These are phyloP conservation scores for Phoebastria nigripes DNA, from an alignment of 2,797 vertebrate species.

Conservation along the genomic window DNA sequence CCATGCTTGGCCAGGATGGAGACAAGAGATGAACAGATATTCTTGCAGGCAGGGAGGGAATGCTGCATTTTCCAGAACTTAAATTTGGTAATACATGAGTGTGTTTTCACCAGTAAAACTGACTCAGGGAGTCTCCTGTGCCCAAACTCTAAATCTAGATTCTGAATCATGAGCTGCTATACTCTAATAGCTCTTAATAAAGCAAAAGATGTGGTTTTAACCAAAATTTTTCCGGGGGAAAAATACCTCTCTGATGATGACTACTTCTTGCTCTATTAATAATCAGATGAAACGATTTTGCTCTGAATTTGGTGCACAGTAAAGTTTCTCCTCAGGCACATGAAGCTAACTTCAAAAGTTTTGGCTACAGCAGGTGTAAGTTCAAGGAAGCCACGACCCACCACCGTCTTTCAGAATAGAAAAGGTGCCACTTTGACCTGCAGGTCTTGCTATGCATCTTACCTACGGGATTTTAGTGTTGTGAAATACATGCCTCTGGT, in stretches of 20 bases:
- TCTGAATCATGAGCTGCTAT: not conserved
- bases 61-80: not conserved
- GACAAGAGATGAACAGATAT: not conserved
- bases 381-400: not conserved
- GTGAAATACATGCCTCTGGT: not conserved
- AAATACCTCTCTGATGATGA: not conserved
- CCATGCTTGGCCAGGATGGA: not conserved
- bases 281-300: not conserved
- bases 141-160: not conserved
- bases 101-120: not conserved
- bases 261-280: not conserved
- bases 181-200: not conserved
- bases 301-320: not conserved
- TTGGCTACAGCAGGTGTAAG: not conserved
- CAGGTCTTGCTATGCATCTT: not conserved
- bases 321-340: not conserved
- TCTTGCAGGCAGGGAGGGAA: not conserved
- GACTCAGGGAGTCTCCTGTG: not conserved
- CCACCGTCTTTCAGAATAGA: accelerated
- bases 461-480: accelerated
- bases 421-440: not conserved
- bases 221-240: not conserved
- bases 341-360: not conserved
- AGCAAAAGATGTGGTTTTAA: not conserved
- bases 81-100: not conserved